These are phyloP conservation scores for Odobenus rosmarus DNA, from an alignment of 2,113 vertebrate genomes.

Conservation along the genomic window DNA sequence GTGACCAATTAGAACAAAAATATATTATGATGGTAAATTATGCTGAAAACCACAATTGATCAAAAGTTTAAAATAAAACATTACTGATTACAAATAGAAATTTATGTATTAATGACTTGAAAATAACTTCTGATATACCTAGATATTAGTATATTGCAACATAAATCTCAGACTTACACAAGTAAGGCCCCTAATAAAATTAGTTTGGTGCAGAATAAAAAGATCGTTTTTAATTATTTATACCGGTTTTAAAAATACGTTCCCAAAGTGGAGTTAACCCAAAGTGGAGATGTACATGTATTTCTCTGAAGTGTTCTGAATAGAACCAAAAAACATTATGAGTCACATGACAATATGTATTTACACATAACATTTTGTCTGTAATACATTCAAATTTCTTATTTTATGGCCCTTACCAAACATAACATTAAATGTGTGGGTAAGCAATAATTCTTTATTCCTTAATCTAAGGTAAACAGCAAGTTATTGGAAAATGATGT, in stretches of 20 bases:
- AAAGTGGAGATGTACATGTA: background rate
- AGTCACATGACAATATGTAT: background rate
- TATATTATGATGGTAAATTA: slow-evolving; percentile 6
- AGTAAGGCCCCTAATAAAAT: background rate
- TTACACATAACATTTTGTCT: background rate
- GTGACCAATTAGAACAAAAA: background rate
- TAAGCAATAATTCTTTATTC: background rate
- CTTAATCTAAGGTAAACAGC: background rate
- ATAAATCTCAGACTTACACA: background rate
- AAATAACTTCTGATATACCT: background rate
- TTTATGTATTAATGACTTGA: background rate
- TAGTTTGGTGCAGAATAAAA: background rate
- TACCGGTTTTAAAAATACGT: background rate
- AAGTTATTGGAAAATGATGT: background rate
- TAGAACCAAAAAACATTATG: background rate
- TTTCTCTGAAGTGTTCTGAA: background rate
- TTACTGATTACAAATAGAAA: background rate
- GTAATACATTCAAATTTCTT: background rate
- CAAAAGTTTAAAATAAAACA: slow-evolving; percentile 19
- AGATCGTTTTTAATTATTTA: background rate
- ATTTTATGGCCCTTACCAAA: background rate
- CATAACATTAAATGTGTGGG: background rate
- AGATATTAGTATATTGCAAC: background rate
- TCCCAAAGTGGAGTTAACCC: background rate
- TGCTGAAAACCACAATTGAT: background rate